Base-by-base conservation (phyloP, 2,797 vertebrate genomes). In the Glossophaga mutica region DNA sequence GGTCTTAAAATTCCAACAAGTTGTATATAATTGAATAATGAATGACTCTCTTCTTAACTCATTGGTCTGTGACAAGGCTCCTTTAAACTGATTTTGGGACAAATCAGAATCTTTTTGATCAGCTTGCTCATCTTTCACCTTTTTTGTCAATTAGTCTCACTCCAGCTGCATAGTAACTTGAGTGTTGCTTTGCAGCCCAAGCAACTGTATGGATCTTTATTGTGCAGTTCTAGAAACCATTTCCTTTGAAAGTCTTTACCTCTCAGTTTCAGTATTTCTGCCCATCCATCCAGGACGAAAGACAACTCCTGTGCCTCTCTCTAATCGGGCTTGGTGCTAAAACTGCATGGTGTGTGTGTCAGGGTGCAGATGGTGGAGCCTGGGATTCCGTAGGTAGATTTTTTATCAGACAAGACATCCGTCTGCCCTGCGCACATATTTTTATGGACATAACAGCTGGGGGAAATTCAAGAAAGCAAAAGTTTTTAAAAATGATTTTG, bases 161-260 rank as follows among this genome's bases (percentile, higher is more conserved):
- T 78, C 29, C 46, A 86, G 46, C 37, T 52, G 48, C n/a, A 2
- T 19, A 11, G 37, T n/a, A 15, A n/a, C n/a, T 39, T 62, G 46
- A 21, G 7, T 79, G 59, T 87, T 29, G 12, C 70, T 91, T 32
- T 44, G 44, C 22, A 67, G 18, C 18, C 24, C 39, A 39, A 39
- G 39, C 39, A 39, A 39, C 39, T 48, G 0, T 29, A 11, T 71
- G 52, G 39, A 32, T 24, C 16, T 62, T 48, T 9, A 10, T 11
- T 50, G 29, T 78, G 65, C 52, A 32, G 32, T 19, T 84, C 57
- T 88, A 67, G 44, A 94, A 90, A 9, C 39, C 11, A 1, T 34
- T 83, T 92, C 37, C 42, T 85, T 89, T n/a, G n/a, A 89, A 94
- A 62, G 42, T 48, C 67, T 85, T 59, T 67, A 39, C 18, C 7